Evolutionary conservation across 1,140 invertebrate genomes (phyloP).

Genomic region (Drosophila santomea): DNA sequence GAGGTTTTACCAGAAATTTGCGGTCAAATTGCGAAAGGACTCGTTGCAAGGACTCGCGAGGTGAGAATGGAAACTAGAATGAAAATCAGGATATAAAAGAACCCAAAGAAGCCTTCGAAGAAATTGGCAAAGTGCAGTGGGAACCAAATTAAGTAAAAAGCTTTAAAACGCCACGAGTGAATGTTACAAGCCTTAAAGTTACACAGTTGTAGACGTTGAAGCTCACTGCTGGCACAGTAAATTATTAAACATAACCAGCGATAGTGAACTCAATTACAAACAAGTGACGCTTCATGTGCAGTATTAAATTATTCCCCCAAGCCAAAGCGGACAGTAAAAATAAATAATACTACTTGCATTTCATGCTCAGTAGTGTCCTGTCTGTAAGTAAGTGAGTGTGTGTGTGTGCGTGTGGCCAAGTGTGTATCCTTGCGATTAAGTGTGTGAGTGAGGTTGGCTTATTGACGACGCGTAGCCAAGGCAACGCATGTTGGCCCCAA

Average conservation of each 20-base stretch:
- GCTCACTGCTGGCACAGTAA: constrained; percentile 1
- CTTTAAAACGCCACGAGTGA: not conserved
- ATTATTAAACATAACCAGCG: constrained; percentile 28
- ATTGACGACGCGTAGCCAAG: constrained; percentile 58
- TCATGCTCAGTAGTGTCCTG: constrained; percentile 39
- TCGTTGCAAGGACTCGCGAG: constrained; percentile 62
- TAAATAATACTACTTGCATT: constrained; percentile 77
- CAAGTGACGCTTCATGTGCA: constrained; percentile 28
- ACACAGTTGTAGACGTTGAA: constrained; percentile 7
- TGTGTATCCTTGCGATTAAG: constrained; percentile 29
- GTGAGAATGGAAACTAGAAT: constrained; percentile 33
- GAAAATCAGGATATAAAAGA: not conserved
- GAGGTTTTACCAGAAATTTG: constrained; percentile 70
- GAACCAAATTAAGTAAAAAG: not conserved
- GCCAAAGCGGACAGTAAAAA: constrained; percentile 58
- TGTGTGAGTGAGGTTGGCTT: constrained; percentile 40
- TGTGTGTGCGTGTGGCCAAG: constrained; percentile 13
- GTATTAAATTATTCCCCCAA: constrained; percentile 38
- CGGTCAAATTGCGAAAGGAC: constrained; percentile 72
- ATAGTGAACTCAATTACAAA: constrained; percentile 36
- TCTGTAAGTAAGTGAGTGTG: constrained; percentile 7
- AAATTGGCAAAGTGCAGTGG: too few relatives aligned
- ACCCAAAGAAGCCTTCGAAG: not conserved
- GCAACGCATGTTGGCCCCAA: constrained; percentile 52
- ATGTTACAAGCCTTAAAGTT: not conserved